phyloP scores from a whole-genome alignment of 2,113 vertebrate genomes.

The Sinocyclocheilus maitianheensis region DNA sequence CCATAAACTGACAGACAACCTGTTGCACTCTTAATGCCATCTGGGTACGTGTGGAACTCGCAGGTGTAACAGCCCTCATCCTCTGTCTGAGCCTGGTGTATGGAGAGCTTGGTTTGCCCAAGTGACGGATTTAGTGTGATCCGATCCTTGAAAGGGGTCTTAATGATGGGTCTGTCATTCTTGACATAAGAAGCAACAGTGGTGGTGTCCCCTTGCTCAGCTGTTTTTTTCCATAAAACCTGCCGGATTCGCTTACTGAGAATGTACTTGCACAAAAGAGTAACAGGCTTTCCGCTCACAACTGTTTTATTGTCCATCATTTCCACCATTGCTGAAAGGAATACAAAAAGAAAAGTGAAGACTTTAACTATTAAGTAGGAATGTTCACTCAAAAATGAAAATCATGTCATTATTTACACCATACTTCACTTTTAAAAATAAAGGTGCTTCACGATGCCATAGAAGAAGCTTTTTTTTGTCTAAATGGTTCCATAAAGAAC shows the following conservation, averaged over 20 bases:
- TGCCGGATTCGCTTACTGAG: constrained; percentile 66
- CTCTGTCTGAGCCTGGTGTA: constrained; percentile 63
- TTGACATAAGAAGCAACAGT: constrained; percentile 65
- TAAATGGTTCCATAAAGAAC: too few species aligned
- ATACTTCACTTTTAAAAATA: too few species aligned
- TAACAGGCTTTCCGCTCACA: constrained; percentile 56
- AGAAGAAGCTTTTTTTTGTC: too few species aligned
- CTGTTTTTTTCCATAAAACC: constrained; percentile 76
- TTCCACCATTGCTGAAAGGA: constrained; percentile 63
- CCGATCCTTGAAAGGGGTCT: constrained; percentile 53
- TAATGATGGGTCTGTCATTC: neutral
- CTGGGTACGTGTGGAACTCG: constrained; percentile 75
- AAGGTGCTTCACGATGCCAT: too few species aligned
- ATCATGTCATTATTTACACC: neutral
- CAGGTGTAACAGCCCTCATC: constrained; percentile 80
- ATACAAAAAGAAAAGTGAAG: neutral
- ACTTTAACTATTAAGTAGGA: neutral
- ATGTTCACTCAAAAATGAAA: neutral
- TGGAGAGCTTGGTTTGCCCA: constrained; percentile 62
- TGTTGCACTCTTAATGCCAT: constrained; percentile 60
- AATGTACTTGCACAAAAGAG: constrained; percentile 70
- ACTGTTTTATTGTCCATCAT: constrained; percentile 67
- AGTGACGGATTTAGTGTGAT: constrained; percentile 64
- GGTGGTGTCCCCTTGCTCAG: constrained; percentile 66
- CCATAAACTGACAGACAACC: constrained; percentile 75